Percentiles rank a stretch among this genome's conserved stretches.
These are phyloP conservation scores for Trachelipus rathkii DNA, from an alignment of 1,140 invertebrate species.

Conservation along the genomic window DNA sequence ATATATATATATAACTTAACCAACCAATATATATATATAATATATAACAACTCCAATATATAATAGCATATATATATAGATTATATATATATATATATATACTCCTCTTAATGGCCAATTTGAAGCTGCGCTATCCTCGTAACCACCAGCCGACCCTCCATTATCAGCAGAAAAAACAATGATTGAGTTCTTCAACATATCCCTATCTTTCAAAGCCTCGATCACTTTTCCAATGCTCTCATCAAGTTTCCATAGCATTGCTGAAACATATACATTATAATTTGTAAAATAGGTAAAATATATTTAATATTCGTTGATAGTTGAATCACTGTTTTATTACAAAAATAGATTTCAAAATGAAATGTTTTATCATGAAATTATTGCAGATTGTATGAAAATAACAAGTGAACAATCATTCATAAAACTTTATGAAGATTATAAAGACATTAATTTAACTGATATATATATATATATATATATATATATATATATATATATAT, in stretches of 20 bases:
- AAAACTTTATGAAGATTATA: no score
- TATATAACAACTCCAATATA: no score
- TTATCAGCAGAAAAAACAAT: constrained; percentile 64
- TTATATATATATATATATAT: not conserved
- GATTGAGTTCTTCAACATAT: constrained; percentile 74
- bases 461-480: no score
- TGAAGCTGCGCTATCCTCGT: not conserved
- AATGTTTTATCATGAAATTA: no score
- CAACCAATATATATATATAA: not conserved
- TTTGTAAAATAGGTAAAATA: no score
- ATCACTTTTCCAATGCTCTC: constrained; percentile 76
- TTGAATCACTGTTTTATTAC: no score
- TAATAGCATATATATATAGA: constrained; percentile 17
- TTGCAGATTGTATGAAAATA: no score
- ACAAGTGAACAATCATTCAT: no score
- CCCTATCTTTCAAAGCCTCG: constrained; percentile 58
- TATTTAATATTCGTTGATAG: no score
- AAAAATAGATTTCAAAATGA: no score
- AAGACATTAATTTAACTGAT: no score
- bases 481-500: no score
- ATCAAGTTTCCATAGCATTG: constrained; percentile 74
- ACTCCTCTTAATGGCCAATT: constrained; percentile 6
- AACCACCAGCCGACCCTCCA: not conserved
- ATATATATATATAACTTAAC: constrained; percentile 9
- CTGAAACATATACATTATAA: constrained; percentile 51